Evolutionary conservation across 2,888 invertebrate species (phyloP), one percentile per base, ranked within the genome.

Genomic region (Syritta pipiens): DNA sequence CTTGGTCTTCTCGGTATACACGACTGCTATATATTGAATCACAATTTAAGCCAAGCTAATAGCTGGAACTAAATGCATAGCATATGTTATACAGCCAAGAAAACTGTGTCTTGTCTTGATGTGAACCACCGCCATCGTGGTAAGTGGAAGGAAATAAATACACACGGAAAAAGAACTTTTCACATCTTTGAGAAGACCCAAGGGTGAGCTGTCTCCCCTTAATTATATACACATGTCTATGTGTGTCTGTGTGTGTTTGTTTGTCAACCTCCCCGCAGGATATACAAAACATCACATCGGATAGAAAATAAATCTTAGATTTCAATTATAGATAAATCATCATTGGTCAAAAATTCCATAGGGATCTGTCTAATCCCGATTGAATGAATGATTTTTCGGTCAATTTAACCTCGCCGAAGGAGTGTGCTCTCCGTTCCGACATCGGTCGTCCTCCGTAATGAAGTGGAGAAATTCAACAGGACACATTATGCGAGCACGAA

Each of bases 281-380:
- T 49, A 77, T n/a, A n/a, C n/a, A n/a, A n/a, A n/a, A n/a, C n/a
- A n/a, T n/a, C n/a, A n/a, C n/a, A n/a, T 74, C 26, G 44, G 75
- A 69, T 76, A 63, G 57, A 76, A 76, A 76, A 76, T 76, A 76
- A 76, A 77, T 72, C 71, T 72, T 46, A 65, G 77, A 77, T 77
- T 77, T 77, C 77, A 77, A 77, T 77, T 77, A 77, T 77, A 77
- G 77, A 77, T 77, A 77, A 77, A 77, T 77, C 77, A 77, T 77
- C 59, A 77, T 77, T 77, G 77, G 77, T 77, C 77, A 77, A 77
- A 77, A 71, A 63, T 67, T 71, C 65, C 65, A 72, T 67, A 57
- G 77, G 76, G 77, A 72, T 67, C 77, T 77, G 59, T 71, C 71
- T 77, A 77, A 77, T 77, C 77, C 77, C 77, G 65, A 65, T 71